Evolutionary conservation across 1,140 invertebrate species (phyloP).

Genomic region (Stenopsyche tienmushanensis): DNA sequence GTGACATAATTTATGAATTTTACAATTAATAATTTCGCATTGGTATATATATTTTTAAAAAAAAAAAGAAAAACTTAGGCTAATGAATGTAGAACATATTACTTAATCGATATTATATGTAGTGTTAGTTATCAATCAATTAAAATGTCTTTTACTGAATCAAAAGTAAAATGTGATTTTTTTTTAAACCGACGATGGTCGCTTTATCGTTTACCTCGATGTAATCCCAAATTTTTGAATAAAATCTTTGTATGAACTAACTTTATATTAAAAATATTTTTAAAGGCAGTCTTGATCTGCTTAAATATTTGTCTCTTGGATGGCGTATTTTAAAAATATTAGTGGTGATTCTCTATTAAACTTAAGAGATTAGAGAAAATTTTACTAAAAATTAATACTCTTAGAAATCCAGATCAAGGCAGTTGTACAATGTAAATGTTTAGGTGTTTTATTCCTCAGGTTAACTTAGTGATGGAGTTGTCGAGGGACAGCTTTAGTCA

Average conservation of each 20-base stretch:
- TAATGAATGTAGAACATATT: conserved; percentile 36
- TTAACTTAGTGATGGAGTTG: conserved; percentile 3
- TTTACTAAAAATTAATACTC: too few species aligned
- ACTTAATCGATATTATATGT: conserved; percentile 35
- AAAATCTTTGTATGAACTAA: background rate
- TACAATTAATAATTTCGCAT: too few species aligned
- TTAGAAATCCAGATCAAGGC: background rate
- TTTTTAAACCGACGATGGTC: background rate
- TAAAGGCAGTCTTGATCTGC: conserved; percentile 6
- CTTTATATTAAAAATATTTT: conserved; percentile 13
- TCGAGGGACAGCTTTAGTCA: background rate
- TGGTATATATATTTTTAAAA: background rate
- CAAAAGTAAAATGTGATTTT: background rate
- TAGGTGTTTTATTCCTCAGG: conserved; percentile 34
- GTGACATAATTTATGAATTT: too few species aligned
- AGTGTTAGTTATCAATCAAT: conserved; percentile 29
- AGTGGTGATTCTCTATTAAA: too few species aligned
- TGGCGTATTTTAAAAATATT: too few species aligned
- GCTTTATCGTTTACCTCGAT: background rate
- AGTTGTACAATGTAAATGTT: conserved; percentile 26
- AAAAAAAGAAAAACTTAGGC: conserved; percentile 18
- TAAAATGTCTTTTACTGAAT: background rate
- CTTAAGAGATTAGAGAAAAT: too few species aligned
- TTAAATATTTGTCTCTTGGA: too few species aligned
- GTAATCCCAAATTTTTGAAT: too few species aligned